phyloP scores from a whole-genome alignment of 2,797 vertebrate genomes.

The Lacerta agilis region DNA sequence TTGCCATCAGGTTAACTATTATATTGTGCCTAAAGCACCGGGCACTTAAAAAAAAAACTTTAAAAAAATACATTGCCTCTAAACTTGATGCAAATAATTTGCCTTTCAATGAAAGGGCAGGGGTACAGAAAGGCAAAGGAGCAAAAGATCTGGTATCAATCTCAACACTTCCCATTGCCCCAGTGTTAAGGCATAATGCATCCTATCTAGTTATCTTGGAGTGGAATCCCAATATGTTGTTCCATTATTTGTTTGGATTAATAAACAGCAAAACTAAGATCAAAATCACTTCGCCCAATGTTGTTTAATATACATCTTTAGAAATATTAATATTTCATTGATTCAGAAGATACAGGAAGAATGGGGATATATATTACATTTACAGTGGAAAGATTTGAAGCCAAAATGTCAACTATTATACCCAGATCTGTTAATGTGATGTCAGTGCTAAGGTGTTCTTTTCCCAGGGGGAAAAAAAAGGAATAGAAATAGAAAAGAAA shows the following conservation, averaged over 20 bases:
- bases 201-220: neutral
- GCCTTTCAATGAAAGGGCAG: neutral
- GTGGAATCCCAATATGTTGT: neutral
- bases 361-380: neutral
- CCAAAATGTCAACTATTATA: neutral
- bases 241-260: neutral
- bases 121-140: neutral
- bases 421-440: slow-evolving; percentile 4
- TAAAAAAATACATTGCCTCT: neutral
- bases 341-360: slow-evolving; percentile 2
- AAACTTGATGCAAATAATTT: neutral
- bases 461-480: neutral
- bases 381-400: slow-evolving; percentile 12
- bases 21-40: neutral
- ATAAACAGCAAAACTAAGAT: neutral
- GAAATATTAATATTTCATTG: slow-evolving; percentile 3
- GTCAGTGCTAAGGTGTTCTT: neutral
- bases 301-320: neutral
- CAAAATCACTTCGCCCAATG: neutral
- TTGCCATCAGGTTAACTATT: neutral
- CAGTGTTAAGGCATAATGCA: neutral
- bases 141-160: neutral
- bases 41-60: neutral
- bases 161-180: neutral
- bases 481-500: neutral